Evolutionary conservation across 1,140 invertebrate genomes (phyloP).

Genomic region (Halesus radiatus): DNA sequence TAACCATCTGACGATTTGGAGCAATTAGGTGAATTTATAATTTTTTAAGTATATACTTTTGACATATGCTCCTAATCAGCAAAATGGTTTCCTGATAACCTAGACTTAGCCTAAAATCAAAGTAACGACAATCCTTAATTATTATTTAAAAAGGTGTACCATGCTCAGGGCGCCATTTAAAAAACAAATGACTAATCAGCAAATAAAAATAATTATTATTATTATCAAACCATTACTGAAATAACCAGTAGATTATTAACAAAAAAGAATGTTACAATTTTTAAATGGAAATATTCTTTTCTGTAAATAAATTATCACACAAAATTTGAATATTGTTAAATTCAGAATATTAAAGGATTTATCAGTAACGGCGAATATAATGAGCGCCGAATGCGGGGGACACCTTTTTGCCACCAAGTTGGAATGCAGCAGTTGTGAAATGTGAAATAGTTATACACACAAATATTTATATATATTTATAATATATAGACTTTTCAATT

Average conservation of each 20-base stretch:
- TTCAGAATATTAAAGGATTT: background rate
- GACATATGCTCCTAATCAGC: background rate
- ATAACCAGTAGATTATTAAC: slow-evolving; percentile 2
- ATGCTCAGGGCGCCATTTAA: background rate
- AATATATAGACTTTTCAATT: slow-evolving; percentile 26
- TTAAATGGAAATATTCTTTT: background rate
- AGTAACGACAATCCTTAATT: slow-evolving; percentile 39
- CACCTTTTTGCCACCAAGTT: slow-evolving; percentile 19
- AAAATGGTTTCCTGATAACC: slow-evolving; percentile 21
- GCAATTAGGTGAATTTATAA: background rate
- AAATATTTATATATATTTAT: slow-evolving; percentile 27
- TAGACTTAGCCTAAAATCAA: slow-evolving; percentile 33
- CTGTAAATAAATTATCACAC: slow-evolving; percentile 1
- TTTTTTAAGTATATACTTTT: background rate
- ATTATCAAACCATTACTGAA: background rate
- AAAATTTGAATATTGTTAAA: background rate
- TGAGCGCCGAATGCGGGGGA: background rate
- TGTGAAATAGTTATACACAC: slow-evolving; percentile 25
- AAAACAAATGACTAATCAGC: background rate
- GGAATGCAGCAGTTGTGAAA: slow-evolving; percentile 21
- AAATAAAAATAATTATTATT: background rate
- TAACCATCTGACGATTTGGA: slow-evolving; percentile 26
- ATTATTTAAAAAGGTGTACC: background rate
- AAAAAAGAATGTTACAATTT: slow-evolving; percentile 24
- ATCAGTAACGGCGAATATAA: background rate